Conservation (phyloP, 2,113 vertebrate species). For the Bubalus kerabau region DNA sequence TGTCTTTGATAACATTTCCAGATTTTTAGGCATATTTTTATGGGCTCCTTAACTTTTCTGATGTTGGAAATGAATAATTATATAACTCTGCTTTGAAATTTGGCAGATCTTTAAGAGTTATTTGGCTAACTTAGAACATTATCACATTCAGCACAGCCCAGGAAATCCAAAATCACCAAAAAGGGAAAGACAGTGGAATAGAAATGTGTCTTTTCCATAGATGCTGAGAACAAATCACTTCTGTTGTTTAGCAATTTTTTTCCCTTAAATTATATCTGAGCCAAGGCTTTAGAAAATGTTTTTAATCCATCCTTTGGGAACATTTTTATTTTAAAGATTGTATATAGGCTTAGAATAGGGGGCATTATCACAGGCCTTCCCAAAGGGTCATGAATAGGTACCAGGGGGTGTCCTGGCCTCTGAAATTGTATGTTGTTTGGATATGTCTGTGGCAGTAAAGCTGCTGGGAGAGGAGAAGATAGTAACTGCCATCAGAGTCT, state of each 20-base stretch:
- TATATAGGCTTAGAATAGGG: background rate
- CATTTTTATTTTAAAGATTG: background rate
- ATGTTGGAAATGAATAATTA: slow-evolving; percentile 30
- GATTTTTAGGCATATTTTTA: background rate
- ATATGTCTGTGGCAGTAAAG: background rate
- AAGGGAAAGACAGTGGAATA: slow-evolving; percentile 20
- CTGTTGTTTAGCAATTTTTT: slow-evolving; percentile 16
- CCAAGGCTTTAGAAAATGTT: background rate
- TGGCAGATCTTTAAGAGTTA: slow-evolving; percentile 7
- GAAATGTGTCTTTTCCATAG: slow-evolving; percentile 21
- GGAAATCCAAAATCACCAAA: slow-evolving; percentile 34
- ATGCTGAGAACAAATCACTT: slow-evolving; percentile 33
- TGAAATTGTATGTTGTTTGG: background rate
- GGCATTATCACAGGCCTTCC: background rate
- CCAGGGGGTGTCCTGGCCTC: background rate
- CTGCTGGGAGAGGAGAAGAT: background rate
- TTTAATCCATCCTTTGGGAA: slow-evolving; percentile 19
- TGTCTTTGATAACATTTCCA: slow-evolving; percentile 15
- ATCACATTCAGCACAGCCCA: slow-evolving; percentile 36
- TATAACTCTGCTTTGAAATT: slow-evolving; percentile 29
- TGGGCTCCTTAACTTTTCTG: background rate
- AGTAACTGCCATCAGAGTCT: background rate
- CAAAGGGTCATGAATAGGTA: background rate
- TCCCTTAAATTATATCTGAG: slow-evolving; percentile 14
- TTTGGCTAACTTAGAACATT: slow-evolving; percentile 31